Base-by-base conservation (phyloP, 1,140 invertebrate species). In the Babylonia areolata region DNA sequence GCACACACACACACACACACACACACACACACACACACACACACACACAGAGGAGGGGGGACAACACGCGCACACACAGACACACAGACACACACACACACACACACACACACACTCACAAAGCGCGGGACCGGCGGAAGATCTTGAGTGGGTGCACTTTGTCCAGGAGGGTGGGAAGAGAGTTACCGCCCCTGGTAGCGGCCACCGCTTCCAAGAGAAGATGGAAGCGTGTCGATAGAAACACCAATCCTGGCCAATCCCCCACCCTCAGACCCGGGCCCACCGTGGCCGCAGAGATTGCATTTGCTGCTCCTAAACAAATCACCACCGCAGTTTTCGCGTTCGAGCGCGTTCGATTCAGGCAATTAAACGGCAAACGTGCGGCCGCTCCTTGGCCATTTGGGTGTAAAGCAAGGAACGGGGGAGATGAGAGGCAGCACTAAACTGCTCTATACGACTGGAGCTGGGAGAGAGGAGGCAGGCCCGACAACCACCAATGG, bases 231-330 rank as follows among this genome's bases (percentile, higher is more conserved):
- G n/a, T n/a, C n/a, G n/a, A n/a, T n/a, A n/a, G n/a, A n/a, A n/a
- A n/a, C n/a, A n/a, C n/a, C n/a, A n/a, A n/a, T n/a, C 42, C 42
- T 15, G 15, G 5, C 42, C 42, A 51, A 12, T 17, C 46, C 46
- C 46, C 46, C 46, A 9, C 46, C 46, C 2, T 28, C 35, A 40
- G 37, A 11, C 23, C 15, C 75, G 9, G 37, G 0, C 35, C 33
- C 71, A 35, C 31, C 12, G 0, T 9, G 2, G 42, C 46, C 78
- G 1, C 46, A 80, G 9, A 51, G 46, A 80, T 80, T 80, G 78
- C 39, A 80, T 80, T 80, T 80, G 40, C 78, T 51, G 78, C 78
- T 80, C 78, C 78, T 80, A 80, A 80, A 54, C 78, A 80, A 80
- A 80, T 80, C 78, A 80, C 28, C 42, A 31, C 78, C 40, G 78